Conservation (phyloP, 1,140 invertebrate genomes). For the Carposina sasakii region DNA sequence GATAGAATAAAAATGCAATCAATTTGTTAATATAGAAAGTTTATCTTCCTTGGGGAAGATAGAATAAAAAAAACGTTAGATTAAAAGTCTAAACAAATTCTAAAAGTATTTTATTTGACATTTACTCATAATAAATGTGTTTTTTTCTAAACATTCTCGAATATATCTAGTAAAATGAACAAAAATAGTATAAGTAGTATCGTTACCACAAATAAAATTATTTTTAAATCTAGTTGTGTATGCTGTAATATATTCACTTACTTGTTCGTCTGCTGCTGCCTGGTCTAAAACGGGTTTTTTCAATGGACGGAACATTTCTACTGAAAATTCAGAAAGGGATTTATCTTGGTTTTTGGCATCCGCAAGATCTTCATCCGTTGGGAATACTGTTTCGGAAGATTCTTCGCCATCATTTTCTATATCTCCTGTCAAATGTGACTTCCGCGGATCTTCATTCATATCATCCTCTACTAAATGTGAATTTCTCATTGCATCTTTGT, state of each 20-base stretch:
- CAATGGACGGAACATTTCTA: constrained; percentile 21
- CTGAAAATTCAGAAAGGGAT: constrained; percentile 47
- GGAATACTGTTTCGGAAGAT: neutral
- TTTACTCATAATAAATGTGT: no score
- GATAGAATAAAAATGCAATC: neutral
- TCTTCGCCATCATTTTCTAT: neutral
- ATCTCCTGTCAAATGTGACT: neutral
- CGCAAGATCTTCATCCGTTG: constrained; percentile 2
- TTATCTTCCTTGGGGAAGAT: neutral
- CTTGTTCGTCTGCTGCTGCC: neutral
- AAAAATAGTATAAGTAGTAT: neutral
- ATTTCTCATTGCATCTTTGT: neutral
- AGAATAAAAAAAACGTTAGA: neutral
- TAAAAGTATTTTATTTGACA: neutral
- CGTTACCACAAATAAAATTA: neutral
- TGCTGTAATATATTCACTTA: neutral
- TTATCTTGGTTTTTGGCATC: constrained; percentile 23
- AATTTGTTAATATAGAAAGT: neutral
- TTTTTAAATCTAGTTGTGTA: neutral
- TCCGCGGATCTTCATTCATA: neutral
- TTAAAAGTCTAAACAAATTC: neutral
- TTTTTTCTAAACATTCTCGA: no score
- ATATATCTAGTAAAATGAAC: no score
- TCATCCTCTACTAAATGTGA: neutral
- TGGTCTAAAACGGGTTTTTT: neutral